A percentile compares a stretch with the other conserved stretches of the same genome.
Evolutionary conservation across 2,113 vertebrate genomes (phyloP).

Genomic region (Neodontobutis hainanensis): DNA sequence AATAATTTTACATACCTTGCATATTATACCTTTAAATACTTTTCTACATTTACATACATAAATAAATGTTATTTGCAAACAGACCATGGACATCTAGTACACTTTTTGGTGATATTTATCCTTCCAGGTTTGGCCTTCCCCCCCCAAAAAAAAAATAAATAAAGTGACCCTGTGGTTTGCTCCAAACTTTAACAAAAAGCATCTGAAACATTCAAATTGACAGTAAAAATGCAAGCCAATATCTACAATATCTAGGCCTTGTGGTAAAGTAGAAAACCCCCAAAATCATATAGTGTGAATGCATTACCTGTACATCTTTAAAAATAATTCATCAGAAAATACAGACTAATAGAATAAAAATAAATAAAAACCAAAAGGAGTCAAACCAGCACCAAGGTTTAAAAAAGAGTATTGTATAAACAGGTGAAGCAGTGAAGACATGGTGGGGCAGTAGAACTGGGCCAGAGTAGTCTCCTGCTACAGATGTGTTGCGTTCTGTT

Average conservation of each 20-base stretch:
- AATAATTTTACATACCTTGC: background rate
- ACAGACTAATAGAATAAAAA: constrained; percentile 41
- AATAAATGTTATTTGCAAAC: constrained; percentile 15
- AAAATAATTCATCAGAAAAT: constrained; percentile 19
- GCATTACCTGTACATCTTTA: constrained; percentile 31
- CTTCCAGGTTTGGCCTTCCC: constrained; percentile 27
- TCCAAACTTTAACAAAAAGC: constrained; percentile 48
- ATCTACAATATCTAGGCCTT: constrained; percentile 4
- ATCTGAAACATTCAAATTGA: constrained; percentile 38
- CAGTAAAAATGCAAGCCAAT: constrained; percentile 13
- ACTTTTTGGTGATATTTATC: constrained; percentile 23
- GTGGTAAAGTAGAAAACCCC: constrained; percentile 19
- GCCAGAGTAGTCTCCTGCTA: constrained; percentile 47
- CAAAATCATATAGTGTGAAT: constrained; percentile 9
- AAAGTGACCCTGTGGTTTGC: constrained; percentile 47
- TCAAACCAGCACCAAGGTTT: constrained; percentile 54
- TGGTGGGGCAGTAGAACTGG: constrained; percentile 38
- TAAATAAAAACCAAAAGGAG: constrained; percentile 25
- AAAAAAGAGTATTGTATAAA: constrained; percentile 27
- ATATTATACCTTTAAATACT: constrained; percentile 1
- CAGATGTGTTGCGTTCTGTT: constrained; percentile 19
- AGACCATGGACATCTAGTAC: constrained; percentile 45
- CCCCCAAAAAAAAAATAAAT: constrained; percentile 6
- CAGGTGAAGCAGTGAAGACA: constrained; percentile 12
- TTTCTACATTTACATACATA: constrained; percentile 6